Conservation (phyloP, 2,113 vertebrate genomes). For the Leptocoma aspasia region DNA sequence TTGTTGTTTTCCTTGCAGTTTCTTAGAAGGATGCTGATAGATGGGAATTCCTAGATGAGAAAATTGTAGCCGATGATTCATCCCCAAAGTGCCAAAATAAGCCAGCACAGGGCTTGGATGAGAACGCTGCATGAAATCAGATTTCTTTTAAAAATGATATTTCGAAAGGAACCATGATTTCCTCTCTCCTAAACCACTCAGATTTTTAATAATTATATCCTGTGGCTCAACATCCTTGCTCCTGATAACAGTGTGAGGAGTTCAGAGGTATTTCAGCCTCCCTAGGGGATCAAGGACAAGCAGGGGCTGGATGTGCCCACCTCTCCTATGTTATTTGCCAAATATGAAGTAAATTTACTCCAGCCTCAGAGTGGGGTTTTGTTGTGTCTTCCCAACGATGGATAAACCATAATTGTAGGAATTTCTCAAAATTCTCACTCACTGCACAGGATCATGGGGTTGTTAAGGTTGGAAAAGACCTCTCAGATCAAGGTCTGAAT, state of each 20-base stretch:
- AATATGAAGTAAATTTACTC: not conserved
- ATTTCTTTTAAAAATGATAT: not conserved
- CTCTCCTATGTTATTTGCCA: not conserved
- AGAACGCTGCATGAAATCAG: constrained; percentile 47
- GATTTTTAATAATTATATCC: constrained; percentile 2
- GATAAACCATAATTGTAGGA: not conserved
- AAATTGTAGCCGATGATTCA: constrained; percentile 36
- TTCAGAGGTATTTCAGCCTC: not conserved
- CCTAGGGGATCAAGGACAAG: not conserved
- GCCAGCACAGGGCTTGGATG: not conserved
- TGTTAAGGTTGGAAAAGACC: not conserved
- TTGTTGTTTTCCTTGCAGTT: not conserved
- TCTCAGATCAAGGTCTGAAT: not conserved
- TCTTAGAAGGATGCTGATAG: constrained; percentile 31
- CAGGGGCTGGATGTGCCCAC: not conserved
- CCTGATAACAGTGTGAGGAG: not conserved
- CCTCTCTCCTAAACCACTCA: not conserved
- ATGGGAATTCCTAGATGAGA: constrained; percentile 23
- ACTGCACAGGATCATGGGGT: no score
- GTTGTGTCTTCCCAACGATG: not conserved
- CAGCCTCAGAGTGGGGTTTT: rapidly evolving
- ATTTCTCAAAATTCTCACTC: not conserved
- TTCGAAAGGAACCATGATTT: constrained; percentile 33
- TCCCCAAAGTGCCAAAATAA: constrained; percentile 37
- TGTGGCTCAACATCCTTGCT: not conserved